Conservation (phyloP, 2,797 vertebrate species). For the Pyrocephalus nanus region DNA sequence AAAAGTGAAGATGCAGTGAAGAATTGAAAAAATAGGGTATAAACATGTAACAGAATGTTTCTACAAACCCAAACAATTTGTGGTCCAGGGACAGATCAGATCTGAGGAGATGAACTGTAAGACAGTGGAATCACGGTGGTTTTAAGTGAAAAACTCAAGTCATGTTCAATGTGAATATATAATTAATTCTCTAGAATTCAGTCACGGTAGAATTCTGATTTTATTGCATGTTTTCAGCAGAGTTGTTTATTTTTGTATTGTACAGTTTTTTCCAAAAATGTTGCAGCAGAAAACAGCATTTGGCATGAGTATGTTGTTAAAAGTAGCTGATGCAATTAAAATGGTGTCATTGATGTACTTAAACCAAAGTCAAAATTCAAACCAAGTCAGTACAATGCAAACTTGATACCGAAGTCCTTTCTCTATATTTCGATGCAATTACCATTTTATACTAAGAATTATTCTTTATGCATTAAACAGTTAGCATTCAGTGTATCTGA, state of each 20-base stretch:
- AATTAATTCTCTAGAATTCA: not conserved
- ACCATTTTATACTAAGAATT: not conserved
- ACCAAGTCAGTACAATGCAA: not conserved
- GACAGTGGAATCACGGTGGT: not conserved
- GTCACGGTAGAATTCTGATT: not conserved
- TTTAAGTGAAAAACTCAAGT: not conserved
- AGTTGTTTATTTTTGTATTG: not conserved
- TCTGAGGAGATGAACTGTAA: not conserved
- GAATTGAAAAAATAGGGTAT: not conserved
- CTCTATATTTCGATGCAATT: not conserved
- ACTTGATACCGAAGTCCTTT: not conserved
- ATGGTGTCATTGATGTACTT: not conserved
- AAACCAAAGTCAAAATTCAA: not conserved
- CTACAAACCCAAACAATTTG: not conserved
- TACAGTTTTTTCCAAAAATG: not conserved
- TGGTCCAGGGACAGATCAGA: not conserved
- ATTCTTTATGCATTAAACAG: not conserved
- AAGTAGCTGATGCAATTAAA: not conserved
- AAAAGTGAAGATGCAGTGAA: not conserved
- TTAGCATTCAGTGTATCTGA: accelerated
- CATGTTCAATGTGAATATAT: not conserved
- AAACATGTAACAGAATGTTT: not conserved
- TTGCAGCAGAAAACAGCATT: not conserved
- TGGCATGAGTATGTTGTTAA: not conserved
- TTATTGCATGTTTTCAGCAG: not conserved